Base-by-base conservation (phyloP, 2,113 vertebrate genomes). In the Gobiocypris rarus region DNA sequence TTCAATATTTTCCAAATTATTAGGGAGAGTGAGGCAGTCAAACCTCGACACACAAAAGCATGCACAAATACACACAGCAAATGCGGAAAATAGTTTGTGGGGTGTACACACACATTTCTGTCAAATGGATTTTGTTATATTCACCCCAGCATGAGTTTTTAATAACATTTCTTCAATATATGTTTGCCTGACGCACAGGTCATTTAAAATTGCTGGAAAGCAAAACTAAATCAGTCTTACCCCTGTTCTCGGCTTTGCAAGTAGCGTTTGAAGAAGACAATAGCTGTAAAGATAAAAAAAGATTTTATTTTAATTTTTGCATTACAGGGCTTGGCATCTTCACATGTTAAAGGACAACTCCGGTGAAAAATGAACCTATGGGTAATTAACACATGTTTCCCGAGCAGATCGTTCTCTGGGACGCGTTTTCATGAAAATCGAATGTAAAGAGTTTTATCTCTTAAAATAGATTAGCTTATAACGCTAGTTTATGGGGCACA, bases 231-330 rank as follows among this genome's bases (percentile, higher is more conserved):
- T n/a, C 19, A 38, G 52, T 74, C 86, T 87, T 54, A 87, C 86
- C 86, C 86, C 71, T 85, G 86, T 87, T 87, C 86, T 48, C 65
- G 54, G 59, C 17, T 79, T 52, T 54, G 73, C 63, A 87, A 77
- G 70, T 83, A 61, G 61, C 83, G 86, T 82, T 22, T 82, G 83
- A 83, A 78, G 26, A 87, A 4, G 43, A 87, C 5, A 74, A 74
- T 38, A 31, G 77, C 86, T 87, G 61, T 56, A 45, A 74, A 56
- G n/a, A 28, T 14, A 38, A 77, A 79, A 54, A 43, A 13, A 76
- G 9, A 56, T 3, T 5, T 7, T 38, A 54, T 13, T 58, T 1
- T 22, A 14, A 0, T 7, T 58, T 34, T 31, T 34, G 65, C 26
- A 69, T 19, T 69, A 69, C 65, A 69, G 6, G n/a, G 5, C 9